Percentiles rank a stretch among this genome's conserved stretches.
Conservation (phyloP, 1,140 invertebrate genomes). For the Brachionus paranguensis region DNA sequence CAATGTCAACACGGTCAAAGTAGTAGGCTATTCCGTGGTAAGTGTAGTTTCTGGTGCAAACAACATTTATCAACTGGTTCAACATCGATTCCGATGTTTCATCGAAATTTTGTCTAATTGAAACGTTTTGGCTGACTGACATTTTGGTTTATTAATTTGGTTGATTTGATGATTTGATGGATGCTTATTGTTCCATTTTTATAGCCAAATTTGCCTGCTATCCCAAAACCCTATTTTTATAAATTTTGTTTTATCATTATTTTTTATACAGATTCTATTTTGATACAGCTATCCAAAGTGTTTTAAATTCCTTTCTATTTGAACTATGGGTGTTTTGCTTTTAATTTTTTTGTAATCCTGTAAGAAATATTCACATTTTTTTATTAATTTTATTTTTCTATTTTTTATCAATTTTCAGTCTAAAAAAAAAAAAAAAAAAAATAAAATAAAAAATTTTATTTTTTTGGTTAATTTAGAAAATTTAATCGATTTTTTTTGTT, state of each 20-base stretch:
- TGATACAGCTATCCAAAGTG: background rate
- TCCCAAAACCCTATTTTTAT: background rate
- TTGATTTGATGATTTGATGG: background rate
- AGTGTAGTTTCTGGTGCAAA: background rate
- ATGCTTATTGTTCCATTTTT: background rate
- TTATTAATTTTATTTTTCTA: background rate
- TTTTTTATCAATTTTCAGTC: background rate
- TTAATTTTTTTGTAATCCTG: background rate
- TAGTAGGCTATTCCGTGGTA: slow-evolving; percentile 59
- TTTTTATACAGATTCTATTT: background rate
- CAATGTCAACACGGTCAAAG: slow-evolving; percentile 68
- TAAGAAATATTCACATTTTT: background rate
- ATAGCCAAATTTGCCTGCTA: background rate
- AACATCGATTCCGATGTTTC: background rate
- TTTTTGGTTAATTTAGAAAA: background rate
- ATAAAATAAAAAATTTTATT: background rate
- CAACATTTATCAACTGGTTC: slow-evolving; percentile 1
- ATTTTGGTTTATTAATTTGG: background rate
- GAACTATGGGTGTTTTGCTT: background rate
- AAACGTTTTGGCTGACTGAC: slow-evolving; percentile 1
- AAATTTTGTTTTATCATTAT: background rate
- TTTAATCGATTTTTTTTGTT: no score
- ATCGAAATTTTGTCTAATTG: slow-evolving; percentile 33
- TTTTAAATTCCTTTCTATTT: background rate
- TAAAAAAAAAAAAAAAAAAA: no score